Percentiles rank a stretch among this genome's conserved stretches.
phyloP scores from a whole-genome alignment of 1,140 invertebrate genomes.

The Mamestra configurata region DNA sequence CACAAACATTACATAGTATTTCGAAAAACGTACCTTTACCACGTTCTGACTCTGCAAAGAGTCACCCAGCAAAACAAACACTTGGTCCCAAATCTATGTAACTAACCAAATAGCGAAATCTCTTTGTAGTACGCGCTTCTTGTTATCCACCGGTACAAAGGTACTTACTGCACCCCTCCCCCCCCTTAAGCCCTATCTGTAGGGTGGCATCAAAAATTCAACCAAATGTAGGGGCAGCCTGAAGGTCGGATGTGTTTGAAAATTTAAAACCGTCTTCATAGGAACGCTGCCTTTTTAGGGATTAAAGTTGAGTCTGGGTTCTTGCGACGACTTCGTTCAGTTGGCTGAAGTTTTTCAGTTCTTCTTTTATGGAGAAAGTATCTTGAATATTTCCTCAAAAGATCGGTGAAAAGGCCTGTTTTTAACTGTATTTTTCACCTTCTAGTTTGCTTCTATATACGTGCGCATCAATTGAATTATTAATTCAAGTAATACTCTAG shows the following conservation, averaged over 20 bases:
- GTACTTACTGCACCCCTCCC: neutral
- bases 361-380: neutral
- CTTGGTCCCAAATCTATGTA: neutral
- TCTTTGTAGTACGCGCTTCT: neutral
- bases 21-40: too few relatives aligned
- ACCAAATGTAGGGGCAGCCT: slow-evolving; percentile 8
- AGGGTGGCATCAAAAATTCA: slow-evolving; percentile 35
- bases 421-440: neutral
- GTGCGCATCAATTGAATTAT: neutral
- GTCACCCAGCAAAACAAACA: neutral
- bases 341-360: neutral
- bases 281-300: neutral
- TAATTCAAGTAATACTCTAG: neutral
- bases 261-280: slow-evolving; percentile 27
- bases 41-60: too few relatives aligned
- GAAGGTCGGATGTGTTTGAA: neutral
- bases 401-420: neutral
- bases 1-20: too few relatives aligned
- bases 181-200: slow-evolving; percentile 10
- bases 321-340: neutral
- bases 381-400: neutral
- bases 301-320: neutral
- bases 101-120: neutral
- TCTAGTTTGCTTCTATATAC: too few relatives aligned
- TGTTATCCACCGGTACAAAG: neutral